Evolutionary conservation across 2,113 vertebrate species (phyloP).

Genomic region (Bolborhynchus lineola): DNA sequence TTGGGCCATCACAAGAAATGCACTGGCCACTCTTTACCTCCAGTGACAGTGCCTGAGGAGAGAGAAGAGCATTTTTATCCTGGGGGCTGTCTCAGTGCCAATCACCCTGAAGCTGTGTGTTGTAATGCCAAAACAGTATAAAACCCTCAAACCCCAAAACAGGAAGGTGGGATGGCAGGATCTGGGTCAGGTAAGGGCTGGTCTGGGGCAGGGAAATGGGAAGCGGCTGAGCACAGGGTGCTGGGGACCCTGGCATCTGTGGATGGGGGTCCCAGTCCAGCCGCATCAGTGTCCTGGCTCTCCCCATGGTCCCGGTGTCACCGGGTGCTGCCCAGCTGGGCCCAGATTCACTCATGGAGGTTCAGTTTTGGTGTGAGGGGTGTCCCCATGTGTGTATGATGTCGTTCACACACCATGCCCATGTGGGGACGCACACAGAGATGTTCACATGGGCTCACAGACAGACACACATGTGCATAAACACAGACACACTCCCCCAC

Average conservation of each 20-base stretch:
- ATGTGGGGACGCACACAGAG: background rate
- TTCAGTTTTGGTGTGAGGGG: background rate
- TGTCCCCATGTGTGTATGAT: background rate
- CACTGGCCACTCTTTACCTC: background rate
- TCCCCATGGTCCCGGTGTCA: accelerated
- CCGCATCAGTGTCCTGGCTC: accelerated
- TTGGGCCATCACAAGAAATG: background rate
- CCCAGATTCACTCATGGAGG: background rate
- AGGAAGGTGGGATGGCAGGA: background rate
- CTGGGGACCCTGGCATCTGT: background rate
- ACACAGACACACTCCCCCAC: background rate
- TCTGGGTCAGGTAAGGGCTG: background rate
- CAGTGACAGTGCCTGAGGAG: background rate
- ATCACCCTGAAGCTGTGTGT: background rate
- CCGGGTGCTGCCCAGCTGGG: background rate
- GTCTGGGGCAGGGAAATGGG: background rate
- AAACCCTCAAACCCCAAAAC: background rate
- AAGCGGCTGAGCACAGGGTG: background rate
- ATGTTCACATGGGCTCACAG: background rate
- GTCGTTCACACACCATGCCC: background rate
- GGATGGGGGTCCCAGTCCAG: accelerated
- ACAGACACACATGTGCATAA: background rate
- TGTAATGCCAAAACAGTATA: background rate
- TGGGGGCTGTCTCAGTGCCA: background rate
- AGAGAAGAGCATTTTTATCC: background rate